Evolutionary conservation across 2,888 invertebrate genomes (phyloP), one percentile per base, ranked within the genome.

Genomic region (Nephrotoma appendiculata): DNA sequence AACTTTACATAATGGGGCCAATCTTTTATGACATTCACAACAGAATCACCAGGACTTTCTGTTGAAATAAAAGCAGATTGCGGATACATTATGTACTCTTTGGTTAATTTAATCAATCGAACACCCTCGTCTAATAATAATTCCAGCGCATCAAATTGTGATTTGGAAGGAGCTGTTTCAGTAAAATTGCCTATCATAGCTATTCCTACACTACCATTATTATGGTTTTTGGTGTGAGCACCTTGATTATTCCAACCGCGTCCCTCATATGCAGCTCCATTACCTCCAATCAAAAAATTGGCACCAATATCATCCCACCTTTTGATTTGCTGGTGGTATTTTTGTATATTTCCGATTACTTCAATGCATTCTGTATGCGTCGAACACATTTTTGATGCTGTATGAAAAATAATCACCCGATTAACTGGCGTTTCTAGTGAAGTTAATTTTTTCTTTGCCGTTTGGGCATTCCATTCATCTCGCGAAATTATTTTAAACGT

Each of bases 211-310:
- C 95, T 95, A 86, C 91, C 92, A 12, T 90, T 90, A 89, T 96
- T 96, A 89, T 94, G 95, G 71, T 9, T 9, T 7, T 31, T 31
- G 9, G 96, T 94, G 89, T 96, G 96, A 0, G 96, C 95, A 0
- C 96, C 96, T 84, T 94, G 91, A 87, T 90, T 90, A 88, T 94
- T 93, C 96, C 96, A 97, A 0, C 95, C 95, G 9, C 96, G 93
- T 0, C 95, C 96, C 88, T 93, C 93, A 90, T 96, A 96, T 0
- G 94, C 94, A 0, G 93, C 92, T 0, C 96, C 96, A 89, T 96
- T 96, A 6, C 96, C 96, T 0, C 96, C 96, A 0, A 97, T 93
- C 2, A 97, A 91, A 89, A 96, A 97, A 89, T 96, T 97, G 90
- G 95, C 96, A 0, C 92, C 94, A 41, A 96, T 96, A 89, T 96